phyloP scores from a whole-genome alignment of 2,797 vertebrate species.

The Rhodeus uyekii region DNA sequence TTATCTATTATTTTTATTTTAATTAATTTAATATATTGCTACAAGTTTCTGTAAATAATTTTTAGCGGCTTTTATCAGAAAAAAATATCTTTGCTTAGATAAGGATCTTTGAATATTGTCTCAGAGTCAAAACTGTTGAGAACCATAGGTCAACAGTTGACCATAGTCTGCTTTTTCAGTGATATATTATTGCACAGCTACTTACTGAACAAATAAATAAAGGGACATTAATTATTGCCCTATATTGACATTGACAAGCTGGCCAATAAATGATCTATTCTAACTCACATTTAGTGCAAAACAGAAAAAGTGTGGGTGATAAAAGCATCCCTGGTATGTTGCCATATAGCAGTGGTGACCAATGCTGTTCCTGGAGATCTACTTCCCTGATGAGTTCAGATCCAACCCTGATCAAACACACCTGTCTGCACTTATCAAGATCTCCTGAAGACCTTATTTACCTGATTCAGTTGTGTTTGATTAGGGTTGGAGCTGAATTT shows the following conservation, averaged over 20 bases:
- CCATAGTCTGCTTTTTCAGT: neutral
- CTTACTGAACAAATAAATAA: neutral
- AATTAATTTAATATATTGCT: neutral
- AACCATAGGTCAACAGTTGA: neutral
- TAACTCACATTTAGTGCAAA: too few relatives aligned
- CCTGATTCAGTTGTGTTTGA: too few relatives aligned
- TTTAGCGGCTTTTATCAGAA: neutral
- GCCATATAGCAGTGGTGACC: too few relatives aligned
- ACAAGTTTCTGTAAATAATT: neutral
- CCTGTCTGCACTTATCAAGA: too few relatives aligned
- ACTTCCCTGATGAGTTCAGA: too few relatives aligned
- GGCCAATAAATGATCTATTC: too few relatives aligned
- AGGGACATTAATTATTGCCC: neutral
- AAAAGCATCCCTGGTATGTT: too few relatives aligned
- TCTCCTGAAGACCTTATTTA: too few relatives aligned
- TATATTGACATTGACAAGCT: neutral
- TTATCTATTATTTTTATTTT: neutral
- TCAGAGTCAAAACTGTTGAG: neutral
- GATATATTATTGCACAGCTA: neutral
- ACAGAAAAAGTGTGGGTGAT: too few relatives aligned
- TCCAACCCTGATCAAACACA: too few relatives aligned
- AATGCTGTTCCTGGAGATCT: too few relatives aligned
- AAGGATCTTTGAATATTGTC: neutral
- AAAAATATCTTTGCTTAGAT: neutral
- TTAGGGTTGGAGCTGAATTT: too few relatives aligned